Evolutionary conservation across 1,140 invertebrate species (phyloP).

Genomic region (Meloidogyne chitwoodi): DNA sequence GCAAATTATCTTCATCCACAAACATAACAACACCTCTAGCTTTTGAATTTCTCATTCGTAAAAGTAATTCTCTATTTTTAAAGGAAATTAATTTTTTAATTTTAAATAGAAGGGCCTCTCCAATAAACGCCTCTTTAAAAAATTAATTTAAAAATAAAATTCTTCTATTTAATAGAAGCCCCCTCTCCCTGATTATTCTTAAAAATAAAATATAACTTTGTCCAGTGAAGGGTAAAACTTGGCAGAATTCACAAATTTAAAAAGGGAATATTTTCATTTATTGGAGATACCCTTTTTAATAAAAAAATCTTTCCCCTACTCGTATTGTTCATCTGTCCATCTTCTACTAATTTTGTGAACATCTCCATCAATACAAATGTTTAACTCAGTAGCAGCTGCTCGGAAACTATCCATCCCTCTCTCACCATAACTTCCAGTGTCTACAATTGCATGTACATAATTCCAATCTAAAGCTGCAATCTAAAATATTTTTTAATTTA

Average conservation of each 20-base stretch:
- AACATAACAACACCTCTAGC: constrained; percentile 72
- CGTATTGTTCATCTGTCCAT: constrained; percentile 56
- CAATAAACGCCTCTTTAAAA: no score
- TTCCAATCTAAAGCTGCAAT: constrained; percentile 68
- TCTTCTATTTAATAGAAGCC: no score
- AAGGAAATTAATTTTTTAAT: constrained; percentile 70
- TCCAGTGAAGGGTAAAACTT: no score
- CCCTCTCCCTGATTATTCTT: not conserved
- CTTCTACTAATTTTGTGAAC: constrained; percentile 62
- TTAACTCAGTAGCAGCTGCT: constrained; percentile 65
- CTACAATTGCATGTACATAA: constrained; percentile 72
- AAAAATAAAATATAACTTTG: no score
- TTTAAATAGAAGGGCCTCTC: not conserved
- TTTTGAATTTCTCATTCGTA: constrained; percentile 66
- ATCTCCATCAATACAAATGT: constrained; percentile 69
- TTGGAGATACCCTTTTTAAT: no score
- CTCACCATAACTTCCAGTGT: constrained; percentile 74
- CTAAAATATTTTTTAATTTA: constrained; percentile 22
- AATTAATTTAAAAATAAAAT: no score
- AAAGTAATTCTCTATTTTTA: constrained; percentile 65
- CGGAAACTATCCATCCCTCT: constrained; percentile 61
- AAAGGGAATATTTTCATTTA: no score
- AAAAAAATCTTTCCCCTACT: constrained; percentile 23
- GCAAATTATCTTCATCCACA: constrained; percentile 72
- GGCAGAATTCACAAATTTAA: no score